Evolutionary conservation across 64 coral and sea anemone species (phyloP).

Genomic region (Dendrophyllia cribrosa): DNA sequence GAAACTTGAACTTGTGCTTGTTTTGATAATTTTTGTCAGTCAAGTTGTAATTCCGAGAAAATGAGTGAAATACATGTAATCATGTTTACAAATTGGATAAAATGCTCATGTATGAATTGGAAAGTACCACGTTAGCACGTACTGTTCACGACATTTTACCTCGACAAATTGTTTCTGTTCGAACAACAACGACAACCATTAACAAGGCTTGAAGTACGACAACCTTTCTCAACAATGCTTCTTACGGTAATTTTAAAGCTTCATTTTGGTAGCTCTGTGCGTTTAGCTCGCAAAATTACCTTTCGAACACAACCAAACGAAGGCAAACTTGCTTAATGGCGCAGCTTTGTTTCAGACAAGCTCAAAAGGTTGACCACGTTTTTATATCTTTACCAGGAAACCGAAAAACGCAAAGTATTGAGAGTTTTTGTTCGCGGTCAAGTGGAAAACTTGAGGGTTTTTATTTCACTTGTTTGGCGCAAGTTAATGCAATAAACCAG

Average conservation of each 20-base stretch:
- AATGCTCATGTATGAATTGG: background rate
- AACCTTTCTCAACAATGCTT: background rate
- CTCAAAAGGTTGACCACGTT: no score
- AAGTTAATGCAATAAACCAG: background rate
- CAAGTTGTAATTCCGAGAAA: background rate
- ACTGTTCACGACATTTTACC: background rate
- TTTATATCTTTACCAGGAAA: no score
- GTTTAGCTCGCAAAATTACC: background rate
- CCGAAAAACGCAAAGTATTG: no score
- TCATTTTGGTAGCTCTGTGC: background rate
- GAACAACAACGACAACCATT: background rate
- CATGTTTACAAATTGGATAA: background rate
- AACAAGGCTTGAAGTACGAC: background rate
- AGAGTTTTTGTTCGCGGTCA: no score
- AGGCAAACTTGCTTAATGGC: no score
- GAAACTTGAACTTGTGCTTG: background rate
- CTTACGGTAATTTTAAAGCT: background rate
- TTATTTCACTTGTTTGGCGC: background rate
- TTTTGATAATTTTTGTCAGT: background rate
- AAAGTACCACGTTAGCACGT: background rate
- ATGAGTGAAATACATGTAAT: background rate
- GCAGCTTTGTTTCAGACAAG: no score
- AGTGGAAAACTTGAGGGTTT: background rate
- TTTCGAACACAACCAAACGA: background rate
- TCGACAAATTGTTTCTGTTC: background rate